Evolutionary conservation across 2,113 vertebrate genomes (phyloP).

Genomic region (Phalacrocorax pelagicus): DNA sequence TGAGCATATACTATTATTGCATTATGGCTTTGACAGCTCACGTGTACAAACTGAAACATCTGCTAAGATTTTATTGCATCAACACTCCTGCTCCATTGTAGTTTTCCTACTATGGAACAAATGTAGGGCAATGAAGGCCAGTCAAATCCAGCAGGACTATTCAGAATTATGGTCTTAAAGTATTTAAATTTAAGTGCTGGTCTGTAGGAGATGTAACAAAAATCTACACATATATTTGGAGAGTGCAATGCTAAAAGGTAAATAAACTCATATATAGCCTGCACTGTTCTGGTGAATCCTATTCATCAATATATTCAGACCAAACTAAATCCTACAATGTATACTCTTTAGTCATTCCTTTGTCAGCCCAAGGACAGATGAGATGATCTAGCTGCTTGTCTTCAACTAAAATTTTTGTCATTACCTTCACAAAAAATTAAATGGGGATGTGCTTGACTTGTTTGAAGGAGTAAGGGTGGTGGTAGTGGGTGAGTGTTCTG

Average conservation of each 20-base stretch:
- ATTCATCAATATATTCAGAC: not conserved
- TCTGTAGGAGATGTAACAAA: not conserved
- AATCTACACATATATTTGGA: not conserved
- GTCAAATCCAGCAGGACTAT: not conserved
- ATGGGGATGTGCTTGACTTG: not conserved
- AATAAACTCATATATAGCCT: not conserved
- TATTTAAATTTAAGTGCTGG: not conserved
- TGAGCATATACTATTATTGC: not conserved
- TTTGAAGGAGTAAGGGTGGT: not conserved
- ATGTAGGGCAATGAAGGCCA: not conserved
- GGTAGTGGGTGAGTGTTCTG: not conserved
- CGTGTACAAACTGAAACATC: not conserved
- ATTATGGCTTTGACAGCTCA: not conserved
- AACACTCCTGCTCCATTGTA: not conserved
- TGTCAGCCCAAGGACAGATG: not conserved
- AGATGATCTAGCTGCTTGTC: not conserved
- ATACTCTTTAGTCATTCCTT: not conserved
- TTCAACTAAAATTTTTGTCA: not conserved
- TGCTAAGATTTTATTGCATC: not conserved
- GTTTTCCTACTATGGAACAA: not conserved
- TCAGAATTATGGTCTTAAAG: not conserved
- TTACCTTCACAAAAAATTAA: not conserved
- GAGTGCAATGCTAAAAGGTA: not conserved
- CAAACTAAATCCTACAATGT: not conserved
- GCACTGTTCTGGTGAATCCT: not conserved